phyloP scores from a whole-genome alignment of 2,888 invertebrate genomes.

The Falcaria lacertinaria region DNA sequence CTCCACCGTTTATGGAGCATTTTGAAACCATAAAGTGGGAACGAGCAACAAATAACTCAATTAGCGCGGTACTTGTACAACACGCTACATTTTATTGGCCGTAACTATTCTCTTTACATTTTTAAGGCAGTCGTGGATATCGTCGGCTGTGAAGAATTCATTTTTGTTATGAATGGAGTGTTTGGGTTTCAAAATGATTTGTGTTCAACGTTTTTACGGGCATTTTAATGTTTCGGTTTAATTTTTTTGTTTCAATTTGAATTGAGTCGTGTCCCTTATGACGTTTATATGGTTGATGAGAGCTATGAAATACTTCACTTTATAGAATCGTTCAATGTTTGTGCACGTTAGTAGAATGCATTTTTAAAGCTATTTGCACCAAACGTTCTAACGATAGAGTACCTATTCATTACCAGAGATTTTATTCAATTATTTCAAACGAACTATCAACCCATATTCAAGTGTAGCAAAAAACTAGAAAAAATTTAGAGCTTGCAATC shows the following conservation, averaged over 20 bases:
- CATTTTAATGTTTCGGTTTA: background rate
- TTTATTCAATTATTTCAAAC: constrained; percentile 26
- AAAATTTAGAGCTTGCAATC: constrained; percentile 31
- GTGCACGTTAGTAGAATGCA: too few relatives aligned
- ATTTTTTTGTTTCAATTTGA: background rate
- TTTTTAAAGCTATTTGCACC: too few relatives aligned
- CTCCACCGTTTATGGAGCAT: background rate
- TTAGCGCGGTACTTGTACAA: background rate
- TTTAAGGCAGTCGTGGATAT: background rate
- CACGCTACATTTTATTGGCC: constrained; percentile 1
- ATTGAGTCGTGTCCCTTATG: too few relatives aligned
- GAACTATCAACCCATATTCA: constrained; percentile 13
- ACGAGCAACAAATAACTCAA: constrained; percentile 1
- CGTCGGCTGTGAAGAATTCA: background rate
- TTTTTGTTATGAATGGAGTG: background rate
- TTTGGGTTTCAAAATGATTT: background rate
- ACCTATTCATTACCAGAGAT: constrained; percentile 1
- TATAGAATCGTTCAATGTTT: too few relatives aligned
- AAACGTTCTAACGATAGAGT: background rate
- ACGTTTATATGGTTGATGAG: too few relatives aligned
- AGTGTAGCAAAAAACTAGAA: constrained; percentile 3
- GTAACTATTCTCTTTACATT: constrained; percentile 3
- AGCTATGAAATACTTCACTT: too few relatives aligned
- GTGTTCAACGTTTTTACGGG: background rate
- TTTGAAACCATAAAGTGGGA: background rate